These are phyloP conservation scores for Adoxophyes honmai DNA, from an alignment of 1,140 invertebrate species.

Conservation along the genomic window DNA sequence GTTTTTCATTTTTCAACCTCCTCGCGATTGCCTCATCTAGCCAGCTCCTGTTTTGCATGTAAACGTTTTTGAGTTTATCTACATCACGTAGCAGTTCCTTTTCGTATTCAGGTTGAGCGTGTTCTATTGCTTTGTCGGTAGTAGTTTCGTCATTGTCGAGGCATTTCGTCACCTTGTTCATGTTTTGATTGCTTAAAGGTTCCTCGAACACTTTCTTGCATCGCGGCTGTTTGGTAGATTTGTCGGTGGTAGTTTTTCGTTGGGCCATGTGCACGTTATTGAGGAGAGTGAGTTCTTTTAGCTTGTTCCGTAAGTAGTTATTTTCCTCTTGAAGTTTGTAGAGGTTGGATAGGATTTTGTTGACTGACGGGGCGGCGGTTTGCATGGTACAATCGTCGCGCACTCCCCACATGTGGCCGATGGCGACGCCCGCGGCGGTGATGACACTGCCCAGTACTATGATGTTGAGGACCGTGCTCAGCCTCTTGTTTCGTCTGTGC, in stretches of 20 bases:
- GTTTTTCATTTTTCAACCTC: conserved; percentile 46
- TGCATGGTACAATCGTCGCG: conserved; percentile 64
- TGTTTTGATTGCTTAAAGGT: conserved; percentile 50
- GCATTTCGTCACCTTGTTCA: conserved; percentile 52
- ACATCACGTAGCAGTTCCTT: conserved; percentile 53
- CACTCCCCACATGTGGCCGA: conserved; percentile 73
- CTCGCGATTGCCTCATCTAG: conserved; percentile 54
- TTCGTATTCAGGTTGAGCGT: conserved; percentile 40
- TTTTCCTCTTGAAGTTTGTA: conserved; percentile 75
- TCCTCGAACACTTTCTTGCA: conserved; percentile 67
- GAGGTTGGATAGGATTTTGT: conserved; percentile 69
- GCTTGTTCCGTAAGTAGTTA: conserved; percentile 59
- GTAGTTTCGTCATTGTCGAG: conserved; percentile 44
- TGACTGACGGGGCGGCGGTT: conserved; percentile 52
- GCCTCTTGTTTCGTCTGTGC: conserved; percentile 68
- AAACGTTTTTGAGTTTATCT: conserved; percentile 52
- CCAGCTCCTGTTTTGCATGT: conserved; percentile 60
- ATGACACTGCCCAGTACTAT: conserved; percentile 70
- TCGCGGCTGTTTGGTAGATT: conserved; percentile 42
- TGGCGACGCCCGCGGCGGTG: conserved; percentile 65
- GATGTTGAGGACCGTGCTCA: conserved; percentile 68
- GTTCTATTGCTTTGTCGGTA: conserved; percentile 29
- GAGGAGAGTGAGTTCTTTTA: conserved; percentile 56
- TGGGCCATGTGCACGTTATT: conserved; percentile 41
- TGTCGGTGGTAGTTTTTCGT: conserved; percentile 31